Evolutionary conservation across 1,140 invertebrate genomes (phyloP).

Genomic region (Pantala flavescens): DNA sequence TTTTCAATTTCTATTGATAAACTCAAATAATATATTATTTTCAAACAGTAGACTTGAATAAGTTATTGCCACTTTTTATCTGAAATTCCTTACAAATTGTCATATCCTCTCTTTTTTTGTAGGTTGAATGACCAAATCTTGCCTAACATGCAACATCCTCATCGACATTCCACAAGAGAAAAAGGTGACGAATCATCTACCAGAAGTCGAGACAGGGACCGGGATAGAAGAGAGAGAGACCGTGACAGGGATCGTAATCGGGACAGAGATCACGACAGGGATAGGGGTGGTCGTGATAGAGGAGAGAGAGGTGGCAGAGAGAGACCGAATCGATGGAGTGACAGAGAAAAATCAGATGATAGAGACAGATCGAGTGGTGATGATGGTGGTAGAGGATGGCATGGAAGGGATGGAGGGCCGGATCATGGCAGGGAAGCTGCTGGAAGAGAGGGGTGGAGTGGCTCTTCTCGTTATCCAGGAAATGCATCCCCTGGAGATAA

Average conservation of each 20-base stretch:
- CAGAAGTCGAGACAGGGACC: slow-evolving; percentile 14
- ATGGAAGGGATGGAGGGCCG: slow-evolving; percentile 16
- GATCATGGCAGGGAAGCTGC: slow-evolving; percentile 18
- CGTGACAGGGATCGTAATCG: slow-evolving; percentile 20
- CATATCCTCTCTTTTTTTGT: background rate
- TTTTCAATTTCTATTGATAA: no score
- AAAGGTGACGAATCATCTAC: slow-evolving; percentile 23
- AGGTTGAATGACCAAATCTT: background rate
- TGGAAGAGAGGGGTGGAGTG: slow-evolving; percentile 21
- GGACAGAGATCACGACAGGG: slow-evolving; percentile 20
- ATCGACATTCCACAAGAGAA: background rate
- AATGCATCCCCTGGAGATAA: slow-evolving; percentile 27
- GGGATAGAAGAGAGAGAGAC: slow-evolving; percentile 13
- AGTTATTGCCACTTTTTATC: no score
- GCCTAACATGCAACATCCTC: background rate
- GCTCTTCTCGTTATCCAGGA: slow-evolving; percentile 9
- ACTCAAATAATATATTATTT: no score
- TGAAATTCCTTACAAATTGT: no score
- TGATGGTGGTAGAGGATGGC: slow-evolving; percentile 16
- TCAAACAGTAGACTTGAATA: no score
- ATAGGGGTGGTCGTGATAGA: slow-evolving; percentile 19
- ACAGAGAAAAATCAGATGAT: slow-evolving; percentile 29
- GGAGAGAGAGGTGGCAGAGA: slow-evolving; percentile 24
- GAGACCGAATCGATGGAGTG: slow-evolving; percentile 27
- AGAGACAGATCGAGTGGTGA: slow-evolving; percentile 20